Conservation (phyloP, 2,113 vertebrate species). For the Melanerpes aurifrons region DNA sequence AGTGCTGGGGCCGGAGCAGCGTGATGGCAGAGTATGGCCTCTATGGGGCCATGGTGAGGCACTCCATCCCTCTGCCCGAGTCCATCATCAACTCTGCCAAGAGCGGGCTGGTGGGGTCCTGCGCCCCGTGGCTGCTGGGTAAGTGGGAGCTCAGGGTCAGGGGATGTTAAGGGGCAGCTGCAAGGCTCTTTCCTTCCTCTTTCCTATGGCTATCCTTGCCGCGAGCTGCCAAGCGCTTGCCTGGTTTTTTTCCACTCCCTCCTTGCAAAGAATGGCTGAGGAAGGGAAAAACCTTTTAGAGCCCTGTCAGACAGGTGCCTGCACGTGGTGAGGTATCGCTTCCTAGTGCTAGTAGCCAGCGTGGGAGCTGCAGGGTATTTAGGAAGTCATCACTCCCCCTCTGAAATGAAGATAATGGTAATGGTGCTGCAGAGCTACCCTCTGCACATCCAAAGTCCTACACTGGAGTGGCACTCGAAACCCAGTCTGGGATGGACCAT, state of each 20-base stretch:
- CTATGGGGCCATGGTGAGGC: slow-evolving; percentile 95
- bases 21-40: slow-evolving; percentile 96
- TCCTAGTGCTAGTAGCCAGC: neutral
- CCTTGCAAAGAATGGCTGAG: neutral
- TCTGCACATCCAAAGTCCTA: neutral
- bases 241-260: neutral
- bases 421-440: neutral
- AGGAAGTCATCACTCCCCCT: neutral
- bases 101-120: slow-evolving; percentile 88
- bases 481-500: neutral
- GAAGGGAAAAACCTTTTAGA: neutral
- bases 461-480: neutral
- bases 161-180: neutral
- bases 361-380: neutral
- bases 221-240: neutral
- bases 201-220: fast-evolving
- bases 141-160: slow-evolving; percentile 26
- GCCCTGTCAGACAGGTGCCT: neutral
- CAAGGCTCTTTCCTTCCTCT: neutral
- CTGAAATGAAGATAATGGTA: neutral
- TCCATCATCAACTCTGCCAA: slow-evolving; percentile 90
- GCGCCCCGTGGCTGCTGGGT: slow-evolving; percentile 95
- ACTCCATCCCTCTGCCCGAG: slow-evolving; percentile 93
- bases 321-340: fast-evolving
- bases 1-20: slow-evolving; percentile 95